These are phyloP conservation scores for Uria lomvia DNA, from an alignment of 2,113 vertebrate genomes.

Conservation along the genomic window DNA sequence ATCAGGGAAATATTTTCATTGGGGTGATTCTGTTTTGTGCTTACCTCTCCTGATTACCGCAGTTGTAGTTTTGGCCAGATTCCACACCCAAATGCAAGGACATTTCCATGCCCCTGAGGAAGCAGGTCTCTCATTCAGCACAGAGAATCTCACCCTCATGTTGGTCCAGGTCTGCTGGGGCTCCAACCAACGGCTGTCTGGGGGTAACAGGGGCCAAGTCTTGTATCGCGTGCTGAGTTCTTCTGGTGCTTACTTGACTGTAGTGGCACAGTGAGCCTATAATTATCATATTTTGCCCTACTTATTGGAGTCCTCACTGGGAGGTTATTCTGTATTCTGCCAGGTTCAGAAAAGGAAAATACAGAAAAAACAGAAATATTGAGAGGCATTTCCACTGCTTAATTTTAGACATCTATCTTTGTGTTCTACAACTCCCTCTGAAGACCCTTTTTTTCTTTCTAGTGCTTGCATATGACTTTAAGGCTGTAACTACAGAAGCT, in stretches of 20 bases:
- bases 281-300: background rate
- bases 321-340: background rate
- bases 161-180: background rate
- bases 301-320: background rate
- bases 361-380: background rate
- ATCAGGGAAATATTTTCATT: background rate
- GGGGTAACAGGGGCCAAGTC: background rate
- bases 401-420: background rate
- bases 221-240: rapidly evolving
- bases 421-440: background rate
- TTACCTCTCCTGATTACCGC: background rate
- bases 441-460: background rate
- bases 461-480: background rate
- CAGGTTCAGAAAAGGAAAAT: background rate
- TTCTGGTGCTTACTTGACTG: background rate
- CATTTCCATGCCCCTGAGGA: background rate
- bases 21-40: background rate
- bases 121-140: background rate
- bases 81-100: background rate
- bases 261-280: background rate
- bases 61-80: background rate
- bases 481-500: background rate
- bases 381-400: background rate
- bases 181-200: background rate
- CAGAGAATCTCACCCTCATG: background rate